Base-by-base conservation (phyloP, 1,140 invertebrate species). In the Drosophila repletoides region DNA sequence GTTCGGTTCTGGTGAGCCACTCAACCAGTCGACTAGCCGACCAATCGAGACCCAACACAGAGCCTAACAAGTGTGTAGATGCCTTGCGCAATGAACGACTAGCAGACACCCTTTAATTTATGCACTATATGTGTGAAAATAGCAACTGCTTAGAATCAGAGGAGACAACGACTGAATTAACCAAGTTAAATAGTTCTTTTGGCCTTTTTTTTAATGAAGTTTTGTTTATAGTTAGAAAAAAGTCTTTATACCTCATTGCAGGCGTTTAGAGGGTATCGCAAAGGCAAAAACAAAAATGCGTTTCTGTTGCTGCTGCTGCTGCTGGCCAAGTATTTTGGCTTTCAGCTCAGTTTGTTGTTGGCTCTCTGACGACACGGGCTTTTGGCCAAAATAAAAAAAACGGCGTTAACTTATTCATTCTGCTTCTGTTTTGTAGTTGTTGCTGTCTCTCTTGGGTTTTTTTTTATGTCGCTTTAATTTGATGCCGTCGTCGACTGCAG, bases 351-450 rank as follows among this genome's bases (percentile, higher is more conserved):
- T 58, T 46, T 33, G 40, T 34, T 58, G 61, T 48, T 65, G 41
- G 21, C 43, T 65, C 43, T 46, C 43, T 59, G 59, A 63, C 59
- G 59, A 53, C 38, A 53, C 28, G 59, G 40, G 55, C 64, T 45
- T 38, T 67, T 43, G 38, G 56, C 64, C 51, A 56, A 56, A 56
- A 45, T 22, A 38, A 38, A n/a, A n/a, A n/a, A n/a, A n/a, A n/a
- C n/a, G n/a, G 15, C 22, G n/a, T 46, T 22, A 31, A 53, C 56
- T 45, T 60, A 67, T 52, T 26, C 17, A 52, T 67, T 67, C 64
- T 67, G 64, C 64, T 65, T 70, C 60, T 65, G 45, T 70, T 70
- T 65, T 38, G 49, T 22, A 38, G 36, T 49, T 59, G 36, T 40
- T 55, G 38, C 12, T 55, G 33, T 45, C 46, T 52, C 46, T 51